Percentiles rank a stretch among this genome's conserved stretches.
Conservation (phyloP, 2,888 invertebrate species). For the Caenorhabditis plicata region DNA sequence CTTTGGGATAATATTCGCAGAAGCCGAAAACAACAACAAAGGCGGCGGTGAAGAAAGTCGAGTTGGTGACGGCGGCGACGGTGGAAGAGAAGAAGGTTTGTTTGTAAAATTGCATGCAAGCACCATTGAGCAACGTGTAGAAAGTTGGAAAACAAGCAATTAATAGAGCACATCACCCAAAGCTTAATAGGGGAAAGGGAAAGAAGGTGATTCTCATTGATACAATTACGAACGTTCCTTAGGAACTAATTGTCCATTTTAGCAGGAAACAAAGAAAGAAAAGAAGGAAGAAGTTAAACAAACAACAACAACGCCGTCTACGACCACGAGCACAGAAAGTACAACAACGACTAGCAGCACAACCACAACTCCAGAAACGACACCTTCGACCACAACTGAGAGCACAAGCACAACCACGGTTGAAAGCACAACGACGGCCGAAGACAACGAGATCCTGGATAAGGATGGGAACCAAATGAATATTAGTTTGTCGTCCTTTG, state of each 20-base stretch:
- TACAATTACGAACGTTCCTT: no score
- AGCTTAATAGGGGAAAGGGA: no score
- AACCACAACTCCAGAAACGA: constrained; percentile 6
- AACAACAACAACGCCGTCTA: constrained; percentile 3
- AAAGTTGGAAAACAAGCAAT: no score
- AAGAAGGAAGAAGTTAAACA: constrained; percentile 9
- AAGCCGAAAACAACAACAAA: not conserved
- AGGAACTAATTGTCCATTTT: no score
- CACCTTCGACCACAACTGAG: constrained; percentile 5
- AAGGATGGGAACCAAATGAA: constrained; percentile 6
- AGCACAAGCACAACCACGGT: not conserved
- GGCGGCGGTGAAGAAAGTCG: not conserved
- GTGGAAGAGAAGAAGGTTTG: constrained; percentile 5
- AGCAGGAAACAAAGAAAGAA: constrained; percentile 6
- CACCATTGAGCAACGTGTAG: no score
- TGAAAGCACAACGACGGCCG: constrained; percentile 4
- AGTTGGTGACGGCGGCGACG: constrained; percentile 10
- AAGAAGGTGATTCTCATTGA: no score
- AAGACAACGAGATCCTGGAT: constrained; percentile 15
- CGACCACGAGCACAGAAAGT: constrained; percentile 3
- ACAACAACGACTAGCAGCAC: no score
- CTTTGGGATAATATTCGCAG: not conserved
- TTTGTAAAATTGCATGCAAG: no score
- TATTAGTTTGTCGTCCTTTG: constrained; percentile 17
- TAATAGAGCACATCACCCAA: no score